A percentile compares a stretch with the other conserved stretches of the same genome.
Conservation (phyloP, 2,888 invertebrate species). For the Melinaea menophilus region DNA sequence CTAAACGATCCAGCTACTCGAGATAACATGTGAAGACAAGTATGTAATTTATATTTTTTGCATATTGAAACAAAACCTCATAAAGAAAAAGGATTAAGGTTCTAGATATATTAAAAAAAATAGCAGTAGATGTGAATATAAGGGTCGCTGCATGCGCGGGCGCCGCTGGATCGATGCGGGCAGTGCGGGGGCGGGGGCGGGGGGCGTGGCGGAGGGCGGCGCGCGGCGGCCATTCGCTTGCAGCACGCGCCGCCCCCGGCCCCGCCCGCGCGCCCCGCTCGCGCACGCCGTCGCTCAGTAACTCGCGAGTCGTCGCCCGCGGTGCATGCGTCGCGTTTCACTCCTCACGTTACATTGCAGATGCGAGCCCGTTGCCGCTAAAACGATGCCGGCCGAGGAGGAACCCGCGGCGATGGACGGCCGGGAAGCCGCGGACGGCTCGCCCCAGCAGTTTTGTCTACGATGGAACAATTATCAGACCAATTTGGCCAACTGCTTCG, state of each 20-base stretch:
- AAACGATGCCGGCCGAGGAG: conserved; percentile 73
- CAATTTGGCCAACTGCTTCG: conserved; percentile 92
- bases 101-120: no score
- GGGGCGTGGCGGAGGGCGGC: conserved; percentile 45
- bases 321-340: conserved; percentile 51
- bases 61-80: no score
- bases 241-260: conserved; percentile 45
- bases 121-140: not conserved
- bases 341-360: conserved; percentile 60
- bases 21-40: no score
- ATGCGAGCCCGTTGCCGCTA: conserved; percentile 59
- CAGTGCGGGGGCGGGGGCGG: conserved; percentile 31
- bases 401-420: conserved; percentile 67
- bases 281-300: conserved; percentile 52
- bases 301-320: conserved; percentile 62
- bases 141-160: conserved; percentile 30
- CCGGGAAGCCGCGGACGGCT: conserved; percentile 65
- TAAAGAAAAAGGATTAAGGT: no score
- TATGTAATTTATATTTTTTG: no score
- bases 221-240: conserved; percentile 49
- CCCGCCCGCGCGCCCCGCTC: conserved; percentile 46
- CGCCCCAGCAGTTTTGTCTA: conserved; percentile 93
- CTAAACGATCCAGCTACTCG: no score
- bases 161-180: conserved; percentile 34
- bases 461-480: conserved; percentile 96